phyloP scores from a whole-genome alignment of 2,888 invertebrate genomes.

The Adelognathus sp. region DNA sequence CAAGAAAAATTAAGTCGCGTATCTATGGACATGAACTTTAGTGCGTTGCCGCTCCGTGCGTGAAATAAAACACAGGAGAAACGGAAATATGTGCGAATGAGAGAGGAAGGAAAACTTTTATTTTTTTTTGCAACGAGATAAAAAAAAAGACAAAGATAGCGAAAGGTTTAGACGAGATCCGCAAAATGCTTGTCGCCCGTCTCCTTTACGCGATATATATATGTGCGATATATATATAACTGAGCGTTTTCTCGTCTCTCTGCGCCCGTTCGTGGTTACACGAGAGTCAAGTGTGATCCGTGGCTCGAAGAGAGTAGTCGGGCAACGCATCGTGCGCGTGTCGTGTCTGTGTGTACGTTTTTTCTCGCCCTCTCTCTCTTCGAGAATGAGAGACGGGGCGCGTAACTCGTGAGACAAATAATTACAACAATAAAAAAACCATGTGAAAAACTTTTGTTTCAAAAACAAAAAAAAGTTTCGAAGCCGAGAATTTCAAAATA shows the following conservation, averaged over 20 bases:
- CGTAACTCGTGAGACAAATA: background rate
- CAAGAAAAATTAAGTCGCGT: too few relatives aligned
- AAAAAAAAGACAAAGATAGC: conserved; percentile 21
- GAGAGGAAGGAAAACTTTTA: background rate
- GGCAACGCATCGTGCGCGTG: background rate
- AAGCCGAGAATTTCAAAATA: background rate
- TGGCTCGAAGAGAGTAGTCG: conserved; percentile 2
- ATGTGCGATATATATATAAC: background rate
- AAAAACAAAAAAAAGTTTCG: background rate
- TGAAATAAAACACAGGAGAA: background rate
- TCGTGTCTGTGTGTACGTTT: background rate
- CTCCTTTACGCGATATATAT: conserved; percentile 15
- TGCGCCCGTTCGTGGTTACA: conserved; percentile 44
- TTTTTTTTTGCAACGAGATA: too few relatives aligned
- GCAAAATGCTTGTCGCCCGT: conserved; percentile 38
- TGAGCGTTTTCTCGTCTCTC: conserved; percentile 40
- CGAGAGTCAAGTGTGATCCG: conserved; percentile 18
- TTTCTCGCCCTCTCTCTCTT: too few relatives aligned
- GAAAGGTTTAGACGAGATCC: conserved; percentile 44
- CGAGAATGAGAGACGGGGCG: conserved; percentile 8
- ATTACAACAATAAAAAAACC: background rate
- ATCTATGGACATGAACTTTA: too few relatives aligned
- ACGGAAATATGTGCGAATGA: background rate
- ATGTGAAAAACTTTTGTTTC: background rate
- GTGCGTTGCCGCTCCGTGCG: too few relatives aligned